A percentile compares a stretch with the other conserved stretches of the same genome.
Evolutionary conservation across 1,140 invertebrate genomes (phyloP).

Genomic region (Bombus huntii): DNA sequence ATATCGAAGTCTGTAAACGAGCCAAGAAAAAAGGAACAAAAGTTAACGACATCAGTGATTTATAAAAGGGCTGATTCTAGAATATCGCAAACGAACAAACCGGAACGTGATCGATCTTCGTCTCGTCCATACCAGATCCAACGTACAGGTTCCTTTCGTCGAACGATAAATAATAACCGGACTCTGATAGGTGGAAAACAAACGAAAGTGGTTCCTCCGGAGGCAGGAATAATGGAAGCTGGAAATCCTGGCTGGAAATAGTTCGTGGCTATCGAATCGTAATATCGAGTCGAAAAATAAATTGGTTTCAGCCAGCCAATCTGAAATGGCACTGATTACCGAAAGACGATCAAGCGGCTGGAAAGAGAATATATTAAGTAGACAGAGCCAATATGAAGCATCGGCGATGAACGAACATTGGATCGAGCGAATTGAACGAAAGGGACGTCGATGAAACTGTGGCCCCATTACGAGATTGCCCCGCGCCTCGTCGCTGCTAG

Average conservation of each 20-base stretch:
- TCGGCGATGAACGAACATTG: background rate
- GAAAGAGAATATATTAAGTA: conserved; percentile 5
- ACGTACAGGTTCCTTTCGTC: background rate
- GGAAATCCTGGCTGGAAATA: background rate
- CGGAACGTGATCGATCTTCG: background rate
- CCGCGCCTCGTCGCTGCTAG: background rate
- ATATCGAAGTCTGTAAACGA: background rate
- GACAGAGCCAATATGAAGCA: conserved; percentile 1
- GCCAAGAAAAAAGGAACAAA: too few relatives aligned
- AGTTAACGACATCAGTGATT: conserved; percentile 23
- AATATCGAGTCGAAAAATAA: background rate
- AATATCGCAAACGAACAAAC: background rate
- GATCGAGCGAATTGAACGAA: background rate
- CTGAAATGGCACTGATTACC: background rate
- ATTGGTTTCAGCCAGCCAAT: background rate
- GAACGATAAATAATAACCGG: conserved; percentile 19
- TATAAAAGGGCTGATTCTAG: conserved; percentile 2
- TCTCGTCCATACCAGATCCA: background rate
- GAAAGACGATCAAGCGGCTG: background rate
- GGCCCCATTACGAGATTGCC: conserved; percentile 31
- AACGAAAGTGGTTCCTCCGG: background rate
- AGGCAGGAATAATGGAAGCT: background rate
- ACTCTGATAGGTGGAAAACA: background rate
- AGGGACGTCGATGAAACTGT: conserved; percentile 18
- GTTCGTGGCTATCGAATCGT: background rate